These are phyloP conservation scores for Pseudomyrmex dendroicus DNA, from an alignment of 1,140 invertebrate genomes.

Conservation along the genomic window DNA sequence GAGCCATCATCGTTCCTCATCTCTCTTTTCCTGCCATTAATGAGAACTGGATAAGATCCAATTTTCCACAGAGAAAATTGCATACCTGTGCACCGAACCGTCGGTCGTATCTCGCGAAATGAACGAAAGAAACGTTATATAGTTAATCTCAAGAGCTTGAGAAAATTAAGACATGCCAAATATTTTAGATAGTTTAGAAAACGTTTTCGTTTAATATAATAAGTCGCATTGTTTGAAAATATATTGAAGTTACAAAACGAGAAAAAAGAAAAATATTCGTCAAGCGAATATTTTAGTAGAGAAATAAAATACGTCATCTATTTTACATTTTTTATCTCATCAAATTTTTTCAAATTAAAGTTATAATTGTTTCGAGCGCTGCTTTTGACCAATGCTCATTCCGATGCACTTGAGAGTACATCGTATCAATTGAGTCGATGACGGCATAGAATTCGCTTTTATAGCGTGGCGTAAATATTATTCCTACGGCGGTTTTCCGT, in stretches of 20 bases:
- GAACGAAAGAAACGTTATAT: neutral
- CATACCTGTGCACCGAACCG: constrained; percentile 7
- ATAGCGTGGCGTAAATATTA: constrained; percentile 44
- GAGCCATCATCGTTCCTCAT: constrained; percentile 20
- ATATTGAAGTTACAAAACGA: too few species aligned
- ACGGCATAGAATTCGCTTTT: constrained; percentile 36
- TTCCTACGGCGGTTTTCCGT: constrained; percentile 20
- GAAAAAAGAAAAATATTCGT: too few species aligned
- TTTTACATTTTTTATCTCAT: neutral
- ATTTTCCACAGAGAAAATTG: constrained; percentile 60
- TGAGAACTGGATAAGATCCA: constrained; percentile 72
- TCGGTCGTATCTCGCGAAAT: neutral
- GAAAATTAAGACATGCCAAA: neutral
- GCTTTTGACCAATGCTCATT: constrained; percentile 17
- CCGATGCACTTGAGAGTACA: constrained; percentile 11
- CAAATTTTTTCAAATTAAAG: neutral
- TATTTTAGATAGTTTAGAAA: constrained; percentile 4
- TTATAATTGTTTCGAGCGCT: neutral
- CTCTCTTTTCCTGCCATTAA: constrained; percentile 37
- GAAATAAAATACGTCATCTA: too few species aligned
- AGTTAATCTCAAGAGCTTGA: neutral
- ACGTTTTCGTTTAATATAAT: neutral
- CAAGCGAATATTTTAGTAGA: too few species aligned
- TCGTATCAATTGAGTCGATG: constrained; percentile 5
- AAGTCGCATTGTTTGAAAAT: too few species aligned